Evolutionary conservation across 2,888 invertebrate genomes (phyloP).

Genomic region (Caradrina kadenii): DNA sequence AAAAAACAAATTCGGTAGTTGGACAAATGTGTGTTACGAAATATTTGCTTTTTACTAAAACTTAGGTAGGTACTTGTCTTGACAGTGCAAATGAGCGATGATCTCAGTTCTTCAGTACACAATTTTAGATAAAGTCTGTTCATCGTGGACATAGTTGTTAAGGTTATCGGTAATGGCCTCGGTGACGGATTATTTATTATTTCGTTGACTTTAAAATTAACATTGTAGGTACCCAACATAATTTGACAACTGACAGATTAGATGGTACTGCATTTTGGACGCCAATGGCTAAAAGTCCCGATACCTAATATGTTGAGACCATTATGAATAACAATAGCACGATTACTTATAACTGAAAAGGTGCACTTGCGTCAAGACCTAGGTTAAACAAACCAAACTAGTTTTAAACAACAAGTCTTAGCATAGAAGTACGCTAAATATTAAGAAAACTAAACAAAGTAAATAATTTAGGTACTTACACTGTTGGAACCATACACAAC

Average conservation of each 20-base stretch:
- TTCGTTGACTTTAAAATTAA: conserved; percentile 12
- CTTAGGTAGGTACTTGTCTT: conserved; percentile 6
- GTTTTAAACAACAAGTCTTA: conserved; percentile 32
- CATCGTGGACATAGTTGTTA: conserved; percentile 46
- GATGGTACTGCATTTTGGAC: neutral
- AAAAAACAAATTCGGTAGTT: conserved; percentile 17
- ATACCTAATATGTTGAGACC: conserved; percentile 1
- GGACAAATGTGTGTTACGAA: conserved; percentile 29
- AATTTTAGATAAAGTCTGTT: conserved; percentile 58
- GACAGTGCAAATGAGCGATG: conserved; percentile 58
- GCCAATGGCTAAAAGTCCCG: neutral
- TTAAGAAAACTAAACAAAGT: conserved; percentile 39
- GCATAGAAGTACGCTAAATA: conserved; percentile 16
- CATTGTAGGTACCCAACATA: neutral
- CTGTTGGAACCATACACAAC: no score
- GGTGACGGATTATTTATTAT: conserved; percentile 17
- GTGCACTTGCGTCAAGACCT: conserved; percentile 42
- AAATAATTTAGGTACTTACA: neutral
- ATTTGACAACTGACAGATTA: neutral
- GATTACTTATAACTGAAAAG: conserved; percentile 18
- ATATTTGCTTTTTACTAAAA: conserved; percentile 46
- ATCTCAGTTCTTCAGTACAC: conserved; percentile 68
- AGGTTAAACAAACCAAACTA: conserved; percentile 33
- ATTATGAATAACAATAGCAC: conserved; percentile 25
- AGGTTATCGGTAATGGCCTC: conserved; percentile 62